phyloP scores from a whole-genome alignment of 1,140 invertebrate genomes.

The Rhopalosiphum maidis region DNA sequence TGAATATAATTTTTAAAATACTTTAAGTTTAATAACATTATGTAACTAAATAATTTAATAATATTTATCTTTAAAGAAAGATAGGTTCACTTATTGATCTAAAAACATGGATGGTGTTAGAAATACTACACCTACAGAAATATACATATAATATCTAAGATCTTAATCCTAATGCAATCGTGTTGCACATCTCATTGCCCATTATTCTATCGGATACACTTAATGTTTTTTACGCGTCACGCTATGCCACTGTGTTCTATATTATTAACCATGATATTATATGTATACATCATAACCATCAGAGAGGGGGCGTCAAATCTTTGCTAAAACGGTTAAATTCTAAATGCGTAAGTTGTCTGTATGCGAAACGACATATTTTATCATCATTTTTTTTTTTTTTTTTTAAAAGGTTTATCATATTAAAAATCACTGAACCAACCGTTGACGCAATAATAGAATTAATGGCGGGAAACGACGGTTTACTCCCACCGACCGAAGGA shows the following conservation, averaged over 20 bases:
- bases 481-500: conserved; percentile 29
- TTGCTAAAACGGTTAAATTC: conserved; percentile 35
- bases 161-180: background rate
- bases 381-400: conserved; percentile 41
- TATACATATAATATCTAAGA: background rate
- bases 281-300: background rate
- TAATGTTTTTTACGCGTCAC: background rate
- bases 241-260: background rate
- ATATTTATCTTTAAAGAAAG: background rate
- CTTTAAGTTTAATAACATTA: background rate
- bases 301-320: background rate
- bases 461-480: conserved; percentile 44
- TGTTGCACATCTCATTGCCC: background rate
- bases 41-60: background rate
- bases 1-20: background rate
- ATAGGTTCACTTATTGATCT: background rate
- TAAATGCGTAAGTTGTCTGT: conserved; percentile 5
- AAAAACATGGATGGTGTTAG: background rate
- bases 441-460: conserved; percentile 47
- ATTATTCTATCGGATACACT: background rate
- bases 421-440: conserved; percentile 42
- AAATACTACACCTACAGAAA: background rate
- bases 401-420: conserved; percentile 53
- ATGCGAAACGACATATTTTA: conserved; percentile 33
- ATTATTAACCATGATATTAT: background rate